Percentiles rank a stretch among this genome's conserved stretches.
Conservation (phyloP, 2,113 vertebrate species). For the Callocephalon fimbriatum region DNA sequence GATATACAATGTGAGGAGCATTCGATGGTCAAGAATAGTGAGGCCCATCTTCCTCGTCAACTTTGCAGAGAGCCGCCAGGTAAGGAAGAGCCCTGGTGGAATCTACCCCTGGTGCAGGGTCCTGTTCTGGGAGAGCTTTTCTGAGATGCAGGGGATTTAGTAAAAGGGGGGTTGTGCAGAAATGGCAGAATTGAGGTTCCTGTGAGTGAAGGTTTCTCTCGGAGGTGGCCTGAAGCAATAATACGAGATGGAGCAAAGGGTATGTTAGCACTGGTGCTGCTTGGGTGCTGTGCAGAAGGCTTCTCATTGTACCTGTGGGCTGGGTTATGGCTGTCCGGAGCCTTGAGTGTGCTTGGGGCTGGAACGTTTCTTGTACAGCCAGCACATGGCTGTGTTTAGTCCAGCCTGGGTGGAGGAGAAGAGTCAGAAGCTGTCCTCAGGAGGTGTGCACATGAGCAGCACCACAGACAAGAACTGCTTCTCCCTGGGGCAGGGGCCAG, state of each 20-base stretch:
- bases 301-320: background rate
- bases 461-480: fast-evolving
- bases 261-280: background rate
- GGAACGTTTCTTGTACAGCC: background rate
- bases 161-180: background rate
- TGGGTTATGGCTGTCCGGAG: background rate
- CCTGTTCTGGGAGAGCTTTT: background rate
- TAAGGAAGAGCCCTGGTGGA: constrained; percentile 32
- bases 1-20: constrained; percentile 53
- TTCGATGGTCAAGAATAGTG: constrained; percentile 90
- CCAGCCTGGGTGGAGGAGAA: background rate
- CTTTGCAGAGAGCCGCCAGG: constrained; percentile 91
- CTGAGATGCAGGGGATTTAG: background rate
- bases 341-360: background rate
- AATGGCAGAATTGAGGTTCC: background rate
- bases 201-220: background rate
- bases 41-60: constrained; percentile 92
- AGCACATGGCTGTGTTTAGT: background rate
- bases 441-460: background rate
- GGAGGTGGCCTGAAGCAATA: background rate
- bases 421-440: background rate
- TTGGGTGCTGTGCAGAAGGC: background rate
- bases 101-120: background rate
- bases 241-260: background rate
- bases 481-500: background rate